These are phyloP conservation scores for Drosophila sp. DNA, from an alignment of 1,140 invertebrate genomes.

Conservation along the genomic window DNA sequence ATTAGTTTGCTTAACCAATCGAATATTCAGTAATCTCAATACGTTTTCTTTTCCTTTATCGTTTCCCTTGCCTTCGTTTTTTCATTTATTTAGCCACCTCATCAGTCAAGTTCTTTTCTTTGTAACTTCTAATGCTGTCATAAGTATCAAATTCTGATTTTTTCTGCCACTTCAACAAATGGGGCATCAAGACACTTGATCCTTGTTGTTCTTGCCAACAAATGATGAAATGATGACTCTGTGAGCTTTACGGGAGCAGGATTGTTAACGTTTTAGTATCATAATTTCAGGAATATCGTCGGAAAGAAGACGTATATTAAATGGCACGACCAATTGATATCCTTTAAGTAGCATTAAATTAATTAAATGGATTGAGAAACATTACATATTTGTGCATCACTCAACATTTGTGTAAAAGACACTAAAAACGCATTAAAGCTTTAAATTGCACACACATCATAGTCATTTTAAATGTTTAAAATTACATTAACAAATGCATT, in stretches of 20 bases:
- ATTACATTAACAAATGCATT: too few relatives aligned
- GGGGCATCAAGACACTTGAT: conserved; percentile 37
- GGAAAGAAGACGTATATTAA: not conserved
- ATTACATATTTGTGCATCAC: too few relatives aligned
- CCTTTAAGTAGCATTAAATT: not conserved
- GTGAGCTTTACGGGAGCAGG: conserved; percentile 3
- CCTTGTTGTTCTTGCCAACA: conserved; percentile 37
- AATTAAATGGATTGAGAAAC: too few relatives aligned
- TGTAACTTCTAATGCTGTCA: conserved; percentile 8
- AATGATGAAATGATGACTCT: conserved; percentile 40
- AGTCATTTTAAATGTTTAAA: too few relatives aligned
- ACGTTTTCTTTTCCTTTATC: not conserved
- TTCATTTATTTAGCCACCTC: not conserved
- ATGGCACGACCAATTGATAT: conserved; percentile 18
- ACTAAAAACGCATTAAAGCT: too few relatives aligned
- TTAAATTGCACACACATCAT: too few relatives aligned
- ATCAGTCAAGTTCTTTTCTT: conserved; percentile 37
- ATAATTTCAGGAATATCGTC: conserved; percentile 2
- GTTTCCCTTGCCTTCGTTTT: too few relatives aligned
- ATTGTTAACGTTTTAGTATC: conserved; percentile 25
- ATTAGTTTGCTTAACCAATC: conserved; percentile 28
- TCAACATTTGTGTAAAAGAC: too few relatives aligned
- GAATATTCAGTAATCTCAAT: conserved; percentile 5
- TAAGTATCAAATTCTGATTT: conserved; percentile 44
- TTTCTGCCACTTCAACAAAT: conserved; percentile 56